phyloP scores from a whole-genome alignment of 2,797 vertebrate genomes.

The Anolis apletophallus region DNA sequence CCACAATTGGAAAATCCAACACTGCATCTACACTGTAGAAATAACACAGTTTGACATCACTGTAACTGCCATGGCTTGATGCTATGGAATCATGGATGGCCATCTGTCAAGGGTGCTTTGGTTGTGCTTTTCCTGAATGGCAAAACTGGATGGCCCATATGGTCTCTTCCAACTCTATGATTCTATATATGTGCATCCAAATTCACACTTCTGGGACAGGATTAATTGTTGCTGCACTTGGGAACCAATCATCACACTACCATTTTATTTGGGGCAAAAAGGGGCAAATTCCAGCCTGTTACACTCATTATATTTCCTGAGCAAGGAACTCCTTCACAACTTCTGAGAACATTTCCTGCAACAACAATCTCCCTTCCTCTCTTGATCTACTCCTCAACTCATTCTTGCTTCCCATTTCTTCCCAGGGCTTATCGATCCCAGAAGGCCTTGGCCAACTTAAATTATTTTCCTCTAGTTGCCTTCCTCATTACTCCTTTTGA shows the following conservation, averaged over 20 bases:
- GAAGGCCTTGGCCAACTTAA: neutral
- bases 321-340: neutral
- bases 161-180: no score
- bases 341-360: no score
- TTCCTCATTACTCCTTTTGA: slow-evolving; percentile 5
- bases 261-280: neutral
- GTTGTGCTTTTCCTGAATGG: no score
- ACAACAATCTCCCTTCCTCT: neutral
- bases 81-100: no score
- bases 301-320: neutral
- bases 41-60: no score
- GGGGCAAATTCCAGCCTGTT: neutral
- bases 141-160: no score
- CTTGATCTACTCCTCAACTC: neutral
- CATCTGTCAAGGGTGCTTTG: no score
- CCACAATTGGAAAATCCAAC: neutral
- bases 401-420: neutral
- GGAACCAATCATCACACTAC: neutral
- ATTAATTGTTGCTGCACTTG: neutral
- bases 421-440: neutral
- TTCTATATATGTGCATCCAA: neutral
- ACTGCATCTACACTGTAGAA: no score
- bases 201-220: neutral
- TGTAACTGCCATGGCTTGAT: no score
- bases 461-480: slow-evolving; percentile 37